Base-by-base conservation (phyloP, 2,888 invertebrate genomes). In the Diplazon laetatorius region DNA sequence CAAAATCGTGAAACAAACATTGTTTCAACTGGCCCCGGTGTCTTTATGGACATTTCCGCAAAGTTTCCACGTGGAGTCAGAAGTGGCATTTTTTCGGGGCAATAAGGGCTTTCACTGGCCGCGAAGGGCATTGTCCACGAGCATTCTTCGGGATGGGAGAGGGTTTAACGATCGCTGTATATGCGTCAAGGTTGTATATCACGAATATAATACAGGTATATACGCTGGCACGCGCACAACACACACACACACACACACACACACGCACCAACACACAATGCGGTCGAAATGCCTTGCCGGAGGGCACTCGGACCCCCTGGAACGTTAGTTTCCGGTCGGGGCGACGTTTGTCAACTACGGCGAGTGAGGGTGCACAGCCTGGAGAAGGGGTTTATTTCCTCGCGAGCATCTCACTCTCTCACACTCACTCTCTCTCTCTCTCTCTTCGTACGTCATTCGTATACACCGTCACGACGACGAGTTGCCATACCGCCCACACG, bases 251-350 rank as follows among this genome's bases (percentile, higher is more conserved):
- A n/a, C n/a, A n/a, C n/a, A n/a, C n/a, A n/a, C n/a, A n/a, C n/a
- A n/a, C n/a, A n/a, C n/a, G n/a, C n/a, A n/a, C n/a, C n/a, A n/a
- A n/a, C 59, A 35, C 37, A 59, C 22, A 35, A 39, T 44, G 50
- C 44, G 65, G 65, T 71, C 70, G 65, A 70, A 65, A 44, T 25
- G 37, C 59, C 73, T 65, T 48, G 65, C 76, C 71, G 60, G 60
- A 55, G 66, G 74, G 76, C 71, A 68, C 55, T 72, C 46, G 71
- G 76, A 66, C 52, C 71, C 76, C 60, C 37, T n/a, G 71, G 62
- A 76, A 72, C 76, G 76, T 76, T 77, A 77, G 77, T 77, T 77
- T 77, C 77, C 77, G 77, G 77, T 72, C 68, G 68, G 57, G 62
- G 68, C 77, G 72, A 72, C 72, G 77, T 77, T 77, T 77, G 72